Percentiles rank a stretch among this genome's conserved stretches.
Evolutionary conservation across 2,113 vertebrate species (phyloP).

Genomic region (Anhinga anhinga): DNA sequence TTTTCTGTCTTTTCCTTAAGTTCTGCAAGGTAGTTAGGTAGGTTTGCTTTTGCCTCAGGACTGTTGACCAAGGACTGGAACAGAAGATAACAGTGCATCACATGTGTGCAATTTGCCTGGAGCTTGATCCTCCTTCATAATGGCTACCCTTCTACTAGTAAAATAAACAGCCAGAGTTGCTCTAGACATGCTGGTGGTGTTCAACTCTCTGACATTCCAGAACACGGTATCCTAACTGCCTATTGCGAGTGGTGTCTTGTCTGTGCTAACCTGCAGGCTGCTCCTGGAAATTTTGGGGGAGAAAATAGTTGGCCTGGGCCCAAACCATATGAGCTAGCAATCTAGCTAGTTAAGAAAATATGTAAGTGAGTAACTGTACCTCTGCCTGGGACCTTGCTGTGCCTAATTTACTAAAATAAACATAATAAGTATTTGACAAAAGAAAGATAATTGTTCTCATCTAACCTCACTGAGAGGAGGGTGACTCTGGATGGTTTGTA

Average conservation of each 20-base stretch:
- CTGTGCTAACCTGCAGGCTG: background rate
- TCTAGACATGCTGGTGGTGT: background rate
- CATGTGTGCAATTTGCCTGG: background rate
- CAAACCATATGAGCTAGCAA: background rate
- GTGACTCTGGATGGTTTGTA: background rate
- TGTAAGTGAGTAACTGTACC: background rate
- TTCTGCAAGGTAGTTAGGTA: conserved; percentile 37
- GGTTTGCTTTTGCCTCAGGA: background rate
- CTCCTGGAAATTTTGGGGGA: background rate
- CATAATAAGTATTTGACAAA: background rate
- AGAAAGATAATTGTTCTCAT: background rate
- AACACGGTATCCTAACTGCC: too few relatives aligned
- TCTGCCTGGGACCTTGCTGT: background rate
- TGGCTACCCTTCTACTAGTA: background rate
- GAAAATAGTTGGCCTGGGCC: background rate
- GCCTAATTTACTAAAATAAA: background rate
- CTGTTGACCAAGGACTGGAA: conserved; percentile 66
- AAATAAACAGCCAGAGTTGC: background rate
- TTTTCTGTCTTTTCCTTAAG: background rate
- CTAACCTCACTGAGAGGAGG: background rate
- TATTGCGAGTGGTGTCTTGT: background rate
- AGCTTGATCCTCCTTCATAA: background rate
- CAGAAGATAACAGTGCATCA: background rate
- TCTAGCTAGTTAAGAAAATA: background rate
- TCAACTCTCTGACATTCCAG: background rate